Conservation (phyloP, 2,797 vertebrate species). For the Gila robusta region DNA sequence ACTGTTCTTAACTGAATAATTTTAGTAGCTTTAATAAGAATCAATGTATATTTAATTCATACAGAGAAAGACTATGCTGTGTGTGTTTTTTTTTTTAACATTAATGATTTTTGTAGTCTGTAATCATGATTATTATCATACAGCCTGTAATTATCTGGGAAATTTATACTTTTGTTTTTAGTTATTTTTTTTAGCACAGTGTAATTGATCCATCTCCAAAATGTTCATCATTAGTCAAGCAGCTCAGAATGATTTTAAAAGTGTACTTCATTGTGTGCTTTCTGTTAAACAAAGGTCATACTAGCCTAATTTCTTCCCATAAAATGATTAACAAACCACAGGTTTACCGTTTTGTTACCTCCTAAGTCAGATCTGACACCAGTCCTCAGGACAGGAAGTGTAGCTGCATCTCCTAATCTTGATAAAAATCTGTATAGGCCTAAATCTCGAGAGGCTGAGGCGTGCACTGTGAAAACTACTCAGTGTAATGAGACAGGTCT, state of each 20-base stretch:
- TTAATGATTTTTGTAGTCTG: no score
- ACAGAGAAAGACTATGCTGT: no score
- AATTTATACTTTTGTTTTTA: no score
- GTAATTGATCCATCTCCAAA: background rate
- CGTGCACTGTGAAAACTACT: conserved; percentile 77
- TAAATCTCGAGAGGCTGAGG: conserved; percentile 64
- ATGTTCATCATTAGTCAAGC: background rate
- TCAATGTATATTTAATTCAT: no score
- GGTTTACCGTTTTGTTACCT: background rate
- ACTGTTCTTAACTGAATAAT: no score
- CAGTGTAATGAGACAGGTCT: conserved; percentile 78
- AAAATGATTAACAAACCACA: background rate
- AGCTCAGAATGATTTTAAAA: background rate
- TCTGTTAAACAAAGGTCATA: background rate
- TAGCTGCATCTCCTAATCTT: conserved; percentile 58
- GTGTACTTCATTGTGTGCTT: background rate
- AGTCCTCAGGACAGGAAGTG: conserved; percentile 14
- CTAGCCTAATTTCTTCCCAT: background rate
- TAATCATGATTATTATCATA: no score
- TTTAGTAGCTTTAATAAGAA: no score
- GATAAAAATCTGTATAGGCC: conserved; percentile 61
- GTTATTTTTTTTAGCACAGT: background rate
- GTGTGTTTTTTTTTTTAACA: no score
- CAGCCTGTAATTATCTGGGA: no score
- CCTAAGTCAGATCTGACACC: background rate